Percentiles rank a stretch among this genome's conserved stretches.
Evolutionary conservation across 2,797 vertebrate species (phyloP).

Genomic region (Ceyx erithaca): DNA sequence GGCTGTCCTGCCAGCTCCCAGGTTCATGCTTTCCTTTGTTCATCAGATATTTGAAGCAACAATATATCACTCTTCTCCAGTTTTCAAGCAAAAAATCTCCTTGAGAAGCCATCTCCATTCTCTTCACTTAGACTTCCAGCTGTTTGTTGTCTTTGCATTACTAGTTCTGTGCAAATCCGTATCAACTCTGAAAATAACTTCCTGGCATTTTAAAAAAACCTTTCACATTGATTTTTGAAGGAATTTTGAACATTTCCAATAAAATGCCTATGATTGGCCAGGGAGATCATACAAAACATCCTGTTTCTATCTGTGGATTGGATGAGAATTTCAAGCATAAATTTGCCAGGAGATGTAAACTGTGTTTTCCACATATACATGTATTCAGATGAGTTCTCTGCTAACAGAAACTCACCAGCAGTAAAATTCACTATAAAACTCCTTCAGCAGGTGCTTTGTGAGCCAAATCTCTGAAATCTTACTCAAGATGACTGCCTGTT

Average conservation of each 20-base stretch:
- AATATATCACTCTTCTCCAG: not conserved
- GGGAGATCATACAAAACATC: not conserved
- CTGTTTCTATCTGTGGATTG: not conserved
- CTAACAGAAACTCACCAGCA: constrained; percentile 29
- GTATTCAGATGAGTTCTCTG: not conserved
- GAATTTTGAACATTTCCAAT: not conserved
- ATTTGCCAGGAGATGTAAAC: not conserved
- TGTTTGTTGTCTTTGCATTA: not conserved
- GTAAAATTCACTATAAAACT: constrained; percentile 13
- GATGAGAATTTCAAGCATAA: not conserved
- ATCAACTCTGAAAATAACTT: constrained; percentile 13
- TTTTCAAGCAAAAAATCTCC: not conserved
- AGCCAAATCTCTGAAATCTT: constrained; percentile 15
- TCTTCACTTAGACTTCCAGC: constrained; percentile 1
- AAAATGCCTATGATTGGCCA: not conserved
- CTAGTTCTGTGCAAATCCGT: constrained; percentile 8
- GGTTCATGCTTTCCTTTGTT: constrained; percentile 20
- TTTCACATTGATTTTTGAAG: not conserved
- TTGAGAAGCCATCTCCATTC: constrained; percentile 2
- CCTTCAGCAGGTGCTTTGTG: not conserved
- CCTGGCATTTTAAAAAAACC: not conserved
- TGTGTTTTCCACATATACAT: not conserved
- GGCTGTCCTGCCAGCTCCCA: not conserved
- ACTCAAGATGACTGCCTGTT: not conserved
- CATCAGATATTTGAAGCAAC: constrained; percentile 2